phyloP scores from a whole-genome alignment of 1,140 invertebrate genomes.

The Trichomalopsis sarcophagae region DNA sequence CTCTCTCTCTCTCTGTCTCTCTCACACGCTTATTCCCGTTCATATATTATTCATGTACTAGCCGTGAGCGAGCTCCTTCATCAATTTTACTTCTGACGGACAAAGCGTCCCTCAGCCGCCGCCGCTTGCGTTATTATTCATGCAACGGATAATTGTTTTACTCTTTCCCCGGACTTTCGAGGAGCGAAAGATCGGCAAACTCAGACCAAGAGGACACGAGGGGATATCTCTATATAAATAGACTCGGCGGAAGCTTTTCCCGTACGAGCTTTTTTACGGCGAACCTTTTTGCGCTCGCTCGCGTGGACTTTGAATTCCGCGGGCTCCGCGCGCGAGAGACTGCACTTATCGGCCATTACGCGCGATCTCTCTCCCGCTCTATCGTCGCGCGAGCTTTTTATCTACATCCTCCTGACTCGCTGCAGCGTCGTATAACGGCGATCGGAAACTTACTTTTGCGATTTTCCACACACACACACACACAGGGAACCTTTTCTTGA shows the following conservation, averaged over 20 bases:
- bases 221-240: no score
- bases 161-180: not conserved
- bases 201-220: no score
- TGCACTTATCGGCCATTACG: conserved; percentile 11
- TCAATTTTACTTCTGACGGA: not conserved
- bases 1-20: no score
- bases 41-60: not conserved
- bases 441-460: conserved; percentile 16
- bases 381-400: not conserved
- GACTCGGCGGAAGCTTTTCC: no score
- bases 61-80: not conserved
- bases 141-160: not conserved
- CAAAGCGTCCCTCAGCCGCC: not conserved
- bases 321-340: not conserved
- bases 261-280: not conserved
- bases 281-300: no score
- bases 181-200: no score
- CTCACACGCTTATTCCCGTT: not conserved
- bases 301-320: conserved; percentile 11
- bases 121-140: not conserved
- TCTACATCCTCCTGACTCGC: not conserved
- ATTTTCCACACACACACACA: not conserved
- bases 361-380: not conserved
- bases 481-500: not conserved
- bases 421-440: not conserved